Base-by-base conservation (phyloP, 2,113 vertebrate species). In the Oophaga pumilio region DNA sequence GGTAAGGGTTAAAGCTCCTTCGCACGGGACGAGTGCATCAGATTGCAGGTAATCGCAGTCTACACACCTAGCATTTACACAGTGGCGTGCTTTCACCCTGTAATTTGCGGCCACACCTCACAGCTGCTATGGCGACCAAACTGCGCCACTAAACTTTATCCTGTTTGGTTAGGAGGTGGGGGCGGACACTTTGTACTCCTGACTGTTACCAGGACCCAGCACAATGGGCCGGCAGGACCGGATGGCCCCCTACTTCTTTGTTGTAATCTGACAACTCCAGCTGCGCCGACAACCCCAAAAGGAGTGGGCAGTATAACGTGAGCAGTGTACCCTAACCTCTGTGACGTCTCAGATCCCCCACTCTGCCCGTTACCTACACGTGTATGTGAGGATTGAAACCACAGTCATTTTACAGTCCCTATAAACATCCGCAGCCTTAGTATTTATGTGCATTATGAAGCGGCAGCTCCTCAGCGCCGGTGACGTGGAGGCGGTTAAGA, bases 71-170 rank as follows among this genome's bases (percentile, higher is more conserved):
- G 20, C 33, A 12, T 60, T 28, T 68, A 74, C 13, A 11, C 18
- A 0, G 0, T 0, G 0, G 84, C 14, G 64, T 50, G 33, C 79
- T 73, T n/a, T 59, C 78, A 69, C 76, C 64, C 33, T 33, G 82
- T 85, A 84, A 82, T 84, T 77, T 78, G 69, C 83, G 56, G 78
- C 69, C 89, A 90, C 77, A 56, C 89, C 90, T 84, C 86, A 43
- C 0, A 12, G 90, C 91, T 20, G 88, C 73, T 87, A 90, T 78
- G 90, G 91, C 59, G 92, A 92, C 76, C 84, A 91, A 94, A 91
- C 89, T 89, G 87, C 89, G 88, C 50, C 85, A 88, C 89, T 90
- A 93, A 94, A 91, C 89, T 91, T 90, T 83, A 88, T 89, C 87
- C 74, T 69, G 89, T 90, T 64, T 89, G 81, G 89, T 86, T 90